Conservation (phyloP, 2,797 vertebrate species). For the Crypturellus tataupa region DNA sequence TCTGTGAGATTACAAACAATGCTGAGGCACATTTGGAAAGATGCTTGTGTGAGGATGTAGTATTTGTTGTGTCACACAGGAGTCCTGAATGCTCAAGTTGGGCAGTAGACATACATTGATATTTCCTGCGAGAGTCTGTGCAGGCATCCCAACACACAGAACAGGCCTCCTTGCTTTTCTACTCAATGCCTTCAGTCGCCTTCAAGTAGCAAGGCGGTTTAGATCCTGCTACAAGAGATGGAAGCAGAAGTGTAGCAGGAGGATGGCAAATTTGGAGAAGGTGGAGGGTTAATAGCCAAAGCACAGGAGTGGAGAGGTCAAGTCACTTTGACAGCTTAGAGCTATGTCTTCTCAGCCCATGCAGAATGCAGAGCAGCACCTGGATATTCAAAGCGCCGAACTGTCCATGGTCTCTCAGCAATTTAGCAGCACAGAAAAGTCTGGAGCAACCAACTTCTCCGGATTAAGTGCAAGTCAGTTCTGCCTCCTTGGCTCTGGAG, state of each 20-base stretch:
- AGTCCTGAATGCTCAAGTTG: not conserved
- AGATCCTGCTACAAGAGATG: not conserved
- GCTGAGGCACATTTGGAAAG: not conserved
- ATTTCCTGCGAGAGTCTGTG: not conserved
- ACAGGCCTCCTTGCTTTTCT: not conserved
- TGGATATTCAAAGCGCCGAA: not conserved
- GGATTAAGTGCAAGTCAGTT: not conserved
- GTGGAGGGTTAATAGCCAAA: not conserved
- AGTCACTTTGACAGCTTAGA: not conserved
- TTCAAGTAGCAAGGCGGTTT: not conserved
- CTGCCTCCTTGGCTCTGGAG: not conserved
- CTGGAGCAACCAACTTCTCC: not conserved
- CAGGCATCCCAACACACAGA: not conserved
- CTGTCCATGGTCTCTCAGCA: not conserved
- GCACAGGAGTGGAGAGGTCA: not conserved
- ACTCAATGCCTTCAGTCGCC: not conserved
- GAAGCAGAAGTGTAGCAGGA: not conserved
- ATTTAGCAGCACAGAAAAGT: not conserved
- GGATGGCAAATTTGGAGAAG: not conserved
- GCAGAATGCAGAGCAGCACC: not conserved
- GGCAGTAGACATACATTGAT: fast-evolving
- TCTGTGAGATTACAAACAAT: not conserved
- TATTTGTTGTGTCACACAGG: not conserved
- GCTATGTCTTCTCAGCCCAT: not conserved
- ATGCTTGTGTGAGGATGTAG: not conserved